Conservation (phyloP, 2,888 invertebrate genomes). For the Drosophila dives region DNA sequence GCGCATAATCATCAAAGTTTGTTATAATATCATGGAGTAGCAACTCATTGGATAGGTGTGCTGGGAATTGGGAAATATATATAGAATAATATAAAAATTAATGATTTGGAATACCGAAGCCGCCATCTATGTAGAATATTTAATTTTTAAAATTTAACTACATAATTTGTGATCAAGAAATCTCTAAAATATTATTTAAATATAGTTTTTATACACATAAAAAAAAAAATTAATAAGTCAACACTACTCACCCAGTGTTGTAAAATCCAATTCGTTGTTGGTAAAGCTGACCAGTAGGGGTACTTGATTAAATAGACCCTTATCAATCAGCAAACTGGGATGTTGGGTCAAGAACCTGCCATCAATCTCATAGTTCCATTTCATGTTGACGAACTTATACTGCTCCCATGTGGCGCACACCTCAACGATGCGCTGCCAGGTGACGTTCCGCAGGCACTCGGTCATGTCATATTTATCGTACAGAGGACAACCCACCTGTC, state of each 20-base stretch:
- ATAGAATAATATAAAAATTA: background rate
- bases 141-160: too few species aligned
- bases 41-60: conserved; percentile 53
- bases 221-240: background rate
- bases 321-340: conserved; percentile 86
- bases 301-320: conserved; percentile 86
- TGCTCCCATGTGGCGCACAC: conserved; percentile 70
- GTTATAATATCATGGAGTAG: conserved; percentile 72
- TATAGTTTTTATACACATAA: background rate
- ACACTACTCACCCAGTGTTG: conserved; percentile 79
- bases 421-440: conserved; percentile 68
- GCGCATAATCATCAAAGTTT: conserved; percentile 75
- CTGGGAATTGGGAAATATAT: background rate
- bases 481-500: conserved; percentile 87
- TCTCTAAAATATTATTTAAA: too few species aligned
- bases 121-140: too few species aligned
- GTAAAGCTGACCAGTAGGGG: conserved; percentile 88
- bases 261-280: conserved; percentile 86
- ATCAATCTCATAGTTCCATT: conserved; percentile 86
- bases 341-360: conserved; percentile 87
- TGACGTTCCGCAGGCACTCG: conserved; percentile 85
- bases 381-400: conserved; percentile 70
- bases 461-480: conserved; percentile 86
- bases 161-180: background rate
- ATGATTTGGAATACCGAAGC: background rate